Evolutionary conservation across 1,140 invertebrate genomes (phyloP).

Genomic region (Pachypeltis micranthus): DNA sequence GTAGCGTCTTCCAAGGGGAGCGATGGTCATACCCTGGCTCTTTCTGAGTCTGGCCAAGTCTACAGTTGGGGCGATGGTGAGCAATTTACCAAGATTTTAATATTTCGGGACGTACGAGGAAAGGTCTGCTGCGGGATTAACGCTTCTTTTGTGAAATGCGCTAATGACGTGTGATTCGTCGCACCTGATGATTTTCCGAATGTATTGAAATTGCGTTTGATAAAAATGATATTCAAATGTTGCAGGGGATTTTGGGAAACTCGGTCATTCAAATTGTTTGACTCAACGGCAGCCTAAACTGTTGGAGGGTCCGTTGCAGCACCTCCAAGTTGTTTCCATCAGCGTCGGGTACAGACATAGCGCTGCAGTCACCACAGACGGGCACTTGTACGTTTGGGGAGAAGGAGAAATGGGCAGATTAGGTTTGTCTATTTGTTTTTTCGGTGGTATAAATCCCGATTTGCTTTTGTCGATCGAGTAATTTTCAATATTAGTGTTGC

Average conservation of each 20-base stretch:
- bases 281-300: constrained; percentile 46
- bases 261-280: constrained; percentile 41
- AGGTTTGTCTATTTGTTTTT: constrained; percentile 31
- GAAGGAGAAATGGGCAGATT: constrained; percentile 51
- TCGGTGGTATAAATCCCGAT: too few species aligned
- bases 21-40: constrained; percentile 47
- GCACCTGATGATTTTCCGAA: neutral
- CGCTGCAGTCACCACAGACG: constrained; percentile 44
- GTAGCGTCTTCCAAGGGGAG: constrained; percentile 46
- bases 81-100: too few species aligned
- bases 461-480: too few species aligned
- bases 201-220: neutral
- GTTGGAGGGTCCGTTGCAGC: constrained; percentile 37
- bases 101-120: too few species aligned
- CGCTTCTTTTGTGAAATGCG: neutral
- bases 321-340: constrained; percentile 41
- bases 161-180: neutral
- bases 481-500: too few species aligned
- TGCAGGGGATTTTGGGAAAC: constrained; percentile 41
- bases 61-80: constrained; percentile 54
- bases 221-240: too few species aligned
- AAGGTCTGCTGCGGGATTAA: neutral
- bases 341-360: constrained; percentile 52
- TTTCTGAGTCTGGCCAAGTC: constrained; percentile 45
- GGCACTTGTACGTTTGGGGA: constrained; percentile 46